Percentiles rank a stretch among this genome's conserved stretches.
These are phyloP conservation scores for Brachionus calyciflorus DNA, from an alignment of 1,140 invertebrate species.

Conservation along the genomic window DNA sequence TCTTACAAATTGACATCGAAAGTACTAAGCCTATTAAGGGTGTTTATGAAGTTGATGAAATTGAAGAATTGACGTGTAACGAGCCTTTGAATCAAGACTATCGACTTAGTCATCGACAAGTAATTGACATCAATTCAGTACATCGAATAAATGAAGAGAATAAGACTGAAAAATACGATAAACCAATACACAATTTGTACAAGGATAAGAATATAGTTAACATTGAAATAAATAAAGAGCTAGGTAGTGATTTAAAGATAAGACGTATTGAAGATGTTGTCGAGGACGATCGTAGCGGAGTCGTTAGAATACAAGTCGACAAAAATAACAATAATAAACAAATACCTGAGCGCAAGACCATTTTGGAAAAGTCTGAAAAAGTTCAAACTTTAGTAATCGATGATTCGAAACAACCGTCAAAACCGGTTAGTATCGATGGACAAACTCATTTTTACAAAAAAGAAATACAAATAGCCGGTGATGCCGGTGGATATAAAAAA, in stretches of 20 bases:
- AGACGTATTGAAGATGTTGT: background rate
- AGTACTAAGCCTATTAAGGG: conserved; percentile 4
- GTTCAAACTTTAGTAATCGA: conserved; percentile 27
- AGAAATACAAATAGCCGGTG: background rate
- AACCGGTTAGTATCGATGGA: conserved; percentile 21
- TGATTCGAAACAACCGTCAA: background rate
- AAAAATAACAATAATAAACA: conserved; percentile 18
- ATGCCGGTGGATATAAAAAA: background rate
- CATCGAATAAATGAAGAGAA: background rate
- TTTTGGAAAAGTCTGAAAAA: background rate
- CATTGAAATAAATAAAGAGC: conserved; percentile 9
- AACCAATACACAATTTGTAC: background rate
- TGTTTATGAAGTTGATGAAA: conserved; percentile 43
- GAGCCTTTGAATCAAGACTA: background rate
- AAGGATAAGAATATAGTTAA: conserved; percentile 19
- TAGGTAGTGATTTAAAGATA: background rate
- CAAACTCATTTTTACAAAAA: background rate
- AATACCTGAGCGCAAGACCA: conserved; percentile 3
- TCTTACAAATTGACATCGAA: conserved; percentile 44
- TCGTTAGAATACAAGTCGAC: background rate
- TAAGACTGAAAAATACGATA: background rate
- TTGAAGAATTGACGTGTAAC: conserved; percentile 27
- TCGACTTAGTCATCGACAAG: background rate
- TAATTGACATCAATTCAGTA: conserved; percentile 34
- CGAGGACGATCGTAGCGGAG: background rate